Evolutionary conservation across 2,113 vertebrate genomes (phyloP).

Genomic region (human): DNA sequence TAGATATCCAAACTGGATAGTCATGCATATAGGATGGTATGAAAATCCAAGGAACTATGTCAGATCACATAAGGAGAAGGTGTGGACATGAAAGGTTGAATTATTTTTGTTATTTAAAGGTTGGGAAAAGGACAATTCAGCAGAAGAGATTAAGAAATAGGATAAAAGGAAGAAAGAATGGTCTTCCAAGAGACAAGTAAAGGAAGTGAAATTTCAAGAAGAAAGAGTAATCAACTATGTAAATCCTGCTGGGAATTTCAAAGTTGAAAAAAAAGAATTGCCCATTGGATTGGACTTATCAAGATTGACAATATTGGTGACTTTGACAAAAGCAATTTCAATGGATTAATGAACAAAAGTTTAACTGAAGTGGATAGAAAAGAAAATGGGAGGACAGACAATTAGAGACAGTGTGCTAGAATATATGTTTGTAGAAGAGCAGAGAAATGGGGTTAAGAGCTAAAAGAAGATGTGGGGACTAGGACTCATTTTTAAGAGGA

Average conservation of each 20-base stretch:
- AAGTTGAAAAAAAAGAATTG: background rate
- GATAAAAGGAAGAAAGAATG: background rate
- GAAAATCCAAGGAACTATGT: background rate
- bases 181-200: background rate
- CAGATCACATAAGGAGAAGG: background rate
- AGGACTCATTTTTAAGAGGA: background rate
- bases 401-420: background rate
- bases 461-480: background rate
- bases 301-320: background rate
- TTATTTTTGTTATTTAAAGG: background rate
- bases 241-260: background rate
- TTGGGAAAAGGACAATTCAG: background rate
- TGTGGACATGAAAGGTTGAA: background rate
- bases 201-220: background rate
- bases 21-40: background rate
- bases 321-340: background rate
- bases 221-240: background rate
- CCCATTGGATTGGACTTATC: background rate
- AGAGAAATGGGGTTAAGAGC: background rate
- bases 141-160: background rate
- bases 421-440: background rate
- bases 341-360: background rate
- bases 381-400: background rate
- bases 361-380: background rate
- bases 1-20: background rate